phyloP scores from a whole-genome alignment of 2,797 vertebrate genomes.

The Chrysocyon brachyurus region DNA sequence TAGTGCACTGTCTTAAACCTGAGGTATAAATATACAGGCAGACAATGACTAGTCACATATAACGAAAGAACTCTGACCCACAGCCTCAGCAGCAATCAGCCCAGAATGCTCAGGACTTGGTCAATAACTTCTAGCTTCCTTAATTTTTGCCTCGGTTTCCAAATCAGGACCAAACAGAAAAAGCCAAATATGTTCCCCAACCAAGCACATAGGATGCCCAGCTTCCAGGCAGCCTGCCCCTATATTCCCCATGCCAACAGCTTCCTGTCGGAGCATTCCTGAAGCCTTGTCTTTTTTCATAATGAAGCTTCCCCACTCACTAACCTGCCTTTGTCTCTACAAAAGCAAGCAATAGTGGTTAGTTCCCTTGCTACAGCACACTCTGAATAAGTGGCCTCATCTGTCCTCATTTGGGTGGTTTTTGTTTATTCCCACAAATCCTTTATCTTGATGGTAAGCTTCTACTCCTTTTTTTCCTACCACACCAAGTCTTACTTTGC shows the following conservation, averaged over 20 bases:
- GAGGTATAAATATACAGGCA: background rate
- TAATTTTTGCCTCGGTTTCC: background rate
- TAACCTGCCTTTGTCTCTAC: background rate
- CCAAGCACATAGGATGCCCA: background rate
- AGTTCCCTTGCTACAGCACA: background rate
- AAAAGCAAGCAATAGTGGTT: background rate
- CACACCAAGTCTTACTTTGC: background rate
- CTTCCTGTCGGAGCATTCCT: background rate
- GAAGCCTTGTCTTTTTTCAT: background rate
- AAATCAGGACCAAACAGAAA: background rate
- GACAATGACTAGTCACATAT: background rate
- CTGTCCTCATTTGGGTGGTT: background rate
- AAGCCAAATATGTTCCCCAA: background rate
- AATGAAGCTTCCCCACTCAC: background rate
- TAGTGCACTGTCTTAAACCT: background rate
- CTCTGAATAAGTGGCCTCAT: background rate
- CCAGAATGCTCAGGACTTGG: background rate
- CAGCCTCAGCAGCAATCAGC: background rate
- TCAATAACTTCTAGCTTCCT: background rate
- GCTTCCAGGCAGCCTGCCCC: background rate
- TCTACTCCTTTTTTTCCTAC: background rate
- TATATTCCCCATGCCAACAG: background rate
- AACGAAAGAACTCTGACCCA: background rate
- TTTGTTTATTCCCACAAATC: background rate
- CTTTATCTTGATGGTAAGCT: background rate